These are phyloP conservation scores for Torymus tubicola DNA, from an alignment of 2,888 invertebrate species.

Conservation along the genomic window DNA sequence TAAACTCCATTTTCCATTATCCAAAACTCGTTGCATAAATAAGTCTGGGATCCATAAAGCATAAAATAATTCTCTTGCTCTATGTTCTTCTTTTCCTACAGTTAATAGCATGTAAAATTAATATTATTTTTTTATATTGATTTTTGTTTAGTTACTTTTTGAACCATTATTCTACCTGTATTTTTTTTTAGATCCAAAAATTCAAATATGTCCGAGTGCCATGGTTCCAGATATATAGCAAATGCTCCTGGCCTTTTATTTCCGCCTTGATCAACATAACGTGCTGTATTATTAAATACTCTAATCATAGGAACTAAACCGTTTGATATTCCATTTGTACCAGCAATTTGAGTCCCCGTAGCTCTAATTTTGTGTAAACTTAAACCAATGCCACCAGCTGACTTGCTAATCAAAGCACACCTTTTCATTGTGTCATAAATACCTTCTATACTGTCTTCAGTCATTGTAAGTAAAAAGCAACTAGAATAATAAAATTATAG, in stretches of 20 bases:
- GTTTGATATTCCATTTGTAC: conserved; percentile 96
- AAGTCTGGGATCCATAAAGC: conserved; percentile 99
- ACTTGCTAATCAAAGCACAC: conserved; percentile 97
- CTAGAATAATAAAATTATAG: conserved; percentile 75
- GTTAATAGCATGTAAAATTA: conserved; percentile 13
- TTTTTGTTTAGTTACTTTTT: too few relatives aligned
- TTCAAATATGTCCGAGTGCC: conserved; percentile 98
- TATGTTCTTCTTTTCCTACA: conserved; percentile 90
- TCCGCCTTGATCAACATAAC: conserved; percentile 98
- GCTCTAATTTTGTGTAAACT: conserved; percentile 97
- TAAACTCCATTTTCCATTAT: conserved; percentile 91
- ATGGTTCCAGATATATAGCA: conserved; percentile 98
- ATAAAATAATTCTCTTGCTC: conserved; percentile 97
- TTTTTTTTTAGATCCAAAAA: conserved; percentile 97
- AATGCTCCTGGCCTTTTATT: conserved; percentile 98
- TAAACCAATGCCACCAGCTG: conserved; percentile 97
- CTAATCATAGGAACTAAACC: conserved; percentile 97
- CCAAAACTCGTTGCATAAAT: conserved; percentile 96
- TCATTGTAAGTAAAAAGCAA: conserved; percentile 96
- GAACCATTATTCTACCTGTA: conserved; percentile 76
- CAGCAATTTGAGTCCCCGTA: conserved; percentile 93
- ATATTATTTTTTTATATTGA: neutral
- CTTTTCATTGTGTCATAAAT: conserved; percentile 94
- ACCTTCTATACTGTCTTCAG: conserved; percentile 95
- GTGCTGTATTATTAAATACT: conserved; percentile 96